phyloP scores from a whole-genome alignment of 1,140 invertebrate genomes.

The Drosophila obscura region DNA sequence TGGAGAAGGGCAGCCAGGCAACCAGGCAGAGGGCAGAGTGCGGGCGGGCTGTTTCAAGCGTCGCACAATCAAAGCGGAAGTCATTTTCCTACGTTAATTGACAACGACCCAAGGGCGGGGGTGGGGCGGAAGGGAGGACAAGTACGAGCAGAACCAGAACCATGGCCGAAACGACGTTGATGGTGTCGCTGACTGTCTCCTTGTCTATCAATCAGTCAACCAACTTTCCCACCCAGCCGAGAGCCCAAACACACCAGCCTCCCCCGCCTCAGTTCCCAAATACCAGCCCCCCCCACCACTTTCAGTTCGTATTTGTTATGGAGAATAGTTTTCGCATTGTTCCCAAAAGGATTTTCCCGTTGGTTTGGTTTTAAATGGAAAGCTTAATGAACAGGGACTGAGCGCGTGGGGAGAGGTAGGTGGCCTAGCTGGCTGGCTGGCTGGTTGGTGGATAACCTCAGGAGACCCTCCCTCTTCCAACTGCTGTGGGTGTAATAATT shows the following conservation, averaged over 20 bases:
- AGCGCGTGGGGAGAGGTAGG: not conserved
- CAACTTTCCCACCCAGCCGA: slow-evolving; percentile 39
- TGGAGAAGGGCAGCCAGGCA: slow-evolving; percentile 11
- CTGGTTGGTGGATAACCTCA: slow-evolving; percentile 21
- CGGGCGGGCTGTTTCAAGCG: not conserved
- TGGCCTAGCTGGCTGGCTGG: too few relatives aligned
- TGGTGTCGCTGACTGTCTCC: slow-evolving; percentile 72
- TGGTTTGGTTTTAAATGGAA: slow-evolving; percentile 66
- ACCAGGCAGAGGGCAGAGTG: not conserved
- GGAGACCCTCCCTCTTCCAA: not conserved
- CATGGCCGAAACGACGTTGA: slow-evolving; percentile 47
- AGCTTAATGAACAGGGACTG: slow-evolving; percentile 66
- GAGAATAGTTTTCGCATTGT: slow-evolving; percentile 78
- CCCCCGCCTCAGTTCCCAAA: not conserved
- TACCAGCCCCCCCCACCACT: slow-evolving; percentile 4
- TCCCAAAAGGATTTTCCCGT: slow-evolving; percentile 20
- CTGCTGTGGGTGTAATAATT: slow-evolving; percentile 61
- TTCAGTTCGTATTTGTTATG: slow-evolving; percentile 63
- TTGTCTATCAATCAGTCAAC: slow-evolving; percentile 71
- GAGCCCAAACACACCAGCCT: too few relatives aligned
- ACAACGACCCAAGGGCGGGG: slow-evolving; percentile 51
- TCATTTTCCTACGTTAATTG: slow-evolving; percentile 83
- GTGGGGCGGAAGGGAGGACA: slow-evolving; percentile 23
- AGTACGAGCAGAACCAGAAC: slow-evolving; percentile 15
- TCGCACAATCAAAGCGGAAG: slow-evolving; percentile 79